Evolutionary conservation across 2,888 invertebrate genomes (phyloP).

Genomic region (Geotrupes spiniger): DNA sequence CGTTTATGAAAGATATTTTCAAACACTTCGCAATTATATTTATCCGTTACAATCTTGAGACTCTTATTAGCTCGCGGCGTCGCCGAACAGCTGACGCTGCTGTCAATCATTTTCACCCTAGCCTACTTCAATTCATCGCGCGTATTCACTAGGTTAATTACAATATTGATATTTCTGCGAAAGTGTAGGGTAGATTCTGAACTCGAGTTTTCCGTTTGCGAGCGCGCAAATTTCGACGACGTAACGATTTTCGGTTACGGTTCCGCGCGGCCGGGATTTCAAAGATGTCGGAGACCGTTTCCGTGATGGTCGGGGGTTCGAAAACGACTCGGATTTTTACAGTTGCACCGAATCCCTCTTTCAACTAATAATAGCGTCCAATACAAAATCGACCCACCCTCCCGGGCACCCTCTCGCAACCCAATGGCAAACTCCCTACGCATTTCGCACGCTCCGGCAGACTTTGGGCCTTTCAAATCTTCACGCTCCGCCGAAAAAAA

Average conservation of each 20-base stretch:
- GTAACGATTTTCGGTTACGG: too few species aligned
- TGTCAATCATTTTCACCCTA: constrained; percentile 28
- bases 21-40: constrained; percentile 23
- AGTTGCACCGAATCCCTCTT: constrained; percentile 15
- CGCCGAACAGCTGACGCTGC: constrained; percentile 25
- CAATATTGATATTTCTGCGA: constrained; percentile 26
- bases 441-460: constrained; percentile 33
- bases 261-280: too few species aligned
- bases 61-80: constrained; percentile 22
- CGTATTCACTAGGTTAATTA: constrained; percentile 29
- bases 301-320: constrained; percentile 4
- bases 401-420: constrained; percentile 27
- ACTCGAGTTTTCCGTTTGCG: neutral
- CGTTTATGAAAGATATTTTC: too few species aligned
- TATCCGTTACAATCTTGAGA: constrained; percentile 26
- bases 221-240: too few species aligned
- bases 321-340: constrained; percentile 12
- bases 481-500: constrained; percentile 30
- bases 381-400: constrained; percentile 31
- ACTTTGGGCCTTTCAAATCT: constrained; percentile 19
- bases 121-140: constrained; percentile 25
- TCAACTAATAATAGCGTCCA: constrained; percentile 23
- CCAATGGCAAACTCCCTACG: constrained; percentile 32
- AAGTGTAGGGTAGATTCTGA: constrained; percentile 8
- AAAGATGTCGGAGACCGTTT: constrained; percentile 7